phyloP scores from a whole-genome alignment of 2,888 invertebrate genomes.

The Aphelenchoides bicaudatus region DNA sequence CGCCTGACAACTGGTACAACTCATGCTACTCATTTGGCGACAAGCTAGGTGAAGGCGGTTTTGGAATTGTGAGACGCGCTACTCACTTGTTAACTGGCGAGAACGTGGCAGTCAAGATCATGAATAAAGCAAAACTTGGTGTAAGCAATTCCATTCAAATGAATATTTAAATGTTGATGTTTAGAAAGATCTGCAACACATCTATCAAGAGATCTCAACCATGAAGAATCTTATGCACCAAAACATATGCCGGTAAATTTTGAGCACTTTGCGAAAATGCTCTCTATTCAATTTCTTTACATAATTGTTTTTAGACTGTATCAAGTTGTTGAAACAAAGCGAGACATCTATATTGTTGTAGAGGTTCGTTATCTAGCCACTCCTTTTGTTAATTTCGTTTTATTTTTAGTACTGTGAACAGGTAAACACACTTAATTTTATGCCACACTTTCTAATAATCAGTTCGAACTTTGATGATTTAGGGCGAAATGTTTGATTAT shows the following conservation, averaged over 20 bases:
- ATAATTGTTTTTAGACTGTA: too few relatives aligned
- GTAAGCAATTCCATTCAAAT: slow-evolving; percentile 62
- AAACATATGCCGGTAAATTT: slow-evolving; percentile 79
- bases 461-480: too few relatives aligned
- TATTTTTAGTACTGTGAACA: slow-evolving; percentile 71
- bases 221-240: slow-evolving; percentile 55
- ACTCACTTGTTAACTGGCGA: slow-evolving; percentile 76
- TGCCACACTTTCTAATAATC: too few relatives aligned
- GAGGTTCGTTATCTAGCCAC: slow-evolving; percentile 66
- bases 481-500: slow-evolving; percentile 79
- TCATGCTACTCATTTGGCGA: slow-evolving; percentile 24
- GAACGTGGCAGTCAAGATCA: slow-evolving; percentile 78
- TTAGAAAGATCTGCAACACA: slow-evolving; percentile 72
- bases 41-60: slow-evolving; percentile 66
- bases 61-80: slow-evolving; percentile 77
- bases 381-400: slow-evolving; percentile 12
- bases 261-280: too few relatives aligned
- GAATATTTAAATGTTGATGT: background rate
- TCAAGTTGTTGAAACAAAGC: slow-evolving; percentile 75
- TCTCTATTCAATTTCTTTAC: too few relatives aligned
- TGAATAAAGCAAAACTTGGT: slow-evolving; percentile 73
- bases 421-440: too few relatives aligned
- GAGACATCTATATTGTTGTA: slow-evolving; percentile 74
- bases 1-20: slow-evolving; percentile 23
- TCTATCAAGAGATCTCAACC: slow-evolving; percentile 73